Base-by-base conservation (phyloP, 2,113 vertebrate genomes). In the Herpailurus yagouaroundi region DNA sequence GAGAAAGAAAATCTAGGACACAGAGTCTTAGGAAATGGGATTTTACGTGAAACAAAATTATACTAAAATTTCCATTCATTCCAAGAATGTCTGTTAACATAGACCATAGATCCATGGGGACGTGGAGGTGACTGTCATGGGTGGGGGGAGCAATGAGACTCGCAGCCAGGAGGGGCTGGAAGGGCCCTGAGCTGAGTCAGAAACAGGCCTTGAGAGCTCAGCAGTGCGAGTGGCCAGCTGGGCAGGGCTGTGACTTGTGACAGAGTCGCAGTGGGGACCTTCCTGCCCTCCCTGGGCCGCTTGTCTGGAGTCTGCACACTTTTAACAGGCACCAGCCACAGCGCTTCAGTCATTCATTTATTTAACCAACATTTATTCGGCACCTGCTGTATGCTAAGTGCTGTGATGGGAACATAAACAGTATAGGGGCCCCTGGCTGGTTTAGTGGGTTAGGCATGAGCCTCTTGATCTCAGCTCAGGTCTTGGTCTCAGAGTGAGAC, bases 301-400 rank as follows among this genome's bases (percentile, higher is more conserved):
- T 7, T 36, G 0, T 31, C 15, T 0, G 27, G 14, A n/a, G 33
- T 8, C 81, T 15, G 25, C 4, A 1, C 3, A 4, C 18, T n/a
- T 18, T 50, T 13, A 10, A 4, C 23, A 77, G 64, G 2, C 8
- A 5, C n/a, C 21, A 19, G 50, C 29, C 55, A 13, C 12, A 11
- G n/a, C 9, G 5, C 45, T 36, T 63, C 41, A 15, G 8, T 71
- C 38, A 1, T 45, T 27, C 33, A 27, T 29, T 21, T n/a, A 36
- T 80, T 33, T 60, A 38, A 11, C 81, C 31, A 3, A 0, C 74
- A 5, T 73, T 27, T 36, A 11, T 21, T 27, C 9, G 41, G 29
- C 0, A 19, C 86, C 36, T 10, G 0, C 52, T 77, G n/a, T 33
- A 1, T 80, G 74, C 76, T 45, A 2, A 41, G 76, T 57, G 69